Evolutionary conservation across 1,140 invertebrate genomes (phyloP).

Genomic region (Eurosta solidaginis): DNA sequence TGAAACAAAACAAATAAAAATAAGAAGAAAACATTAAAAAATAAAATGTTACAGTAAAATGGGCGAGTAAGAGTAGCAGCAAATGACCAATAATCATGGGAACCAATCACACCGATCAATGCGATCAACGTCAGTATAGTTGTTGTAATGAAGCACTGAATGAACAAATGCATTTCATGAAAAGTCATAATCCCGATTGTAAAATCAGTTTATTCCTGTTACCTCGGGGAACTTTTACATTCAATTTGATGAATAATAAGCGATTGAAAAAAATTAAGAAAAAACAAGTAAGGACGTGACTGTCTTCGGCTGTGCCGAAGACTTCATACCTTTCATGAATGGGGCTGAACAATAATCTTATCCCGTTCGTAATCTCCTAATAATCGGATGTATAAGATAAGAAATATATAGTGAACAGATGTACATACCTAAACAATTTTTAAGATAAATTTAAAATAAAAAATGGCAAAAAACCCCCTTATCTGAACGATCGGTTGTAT

Average conservation of each 20-base stretch:
- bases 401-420: no score
- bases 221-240: neutral
- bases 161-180: neutral
- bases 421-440: no score
- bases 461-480: no score
- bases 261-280: neutral
- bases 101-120: conserved; percentile 2
- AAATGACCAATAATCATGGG: conserved; percentile 28
- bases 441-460: no score
- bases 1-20: neutral
- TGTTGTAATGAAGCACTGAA: neutral
- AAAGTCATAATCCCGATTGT: conserved; percentile 16
- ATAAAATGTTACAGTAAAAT: no score
- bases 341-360: no score
- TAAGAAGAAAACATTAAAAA: neutral
- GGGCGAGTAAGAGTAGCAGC: neutral
- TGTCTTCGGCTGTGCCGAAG: no score
- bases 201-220: conserved; percentile 2
- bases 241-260: neutral
- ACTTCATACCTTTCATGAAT: no score
- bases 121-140: neutral
- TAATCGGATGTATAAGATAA: no score
- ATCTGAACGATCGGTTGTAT: no score
- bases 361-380: no score
- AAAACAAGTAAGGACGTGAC: neutral